Conservation (phyloP, 2,888 invertebrate species). For the Operophtera brumata region DNA sequence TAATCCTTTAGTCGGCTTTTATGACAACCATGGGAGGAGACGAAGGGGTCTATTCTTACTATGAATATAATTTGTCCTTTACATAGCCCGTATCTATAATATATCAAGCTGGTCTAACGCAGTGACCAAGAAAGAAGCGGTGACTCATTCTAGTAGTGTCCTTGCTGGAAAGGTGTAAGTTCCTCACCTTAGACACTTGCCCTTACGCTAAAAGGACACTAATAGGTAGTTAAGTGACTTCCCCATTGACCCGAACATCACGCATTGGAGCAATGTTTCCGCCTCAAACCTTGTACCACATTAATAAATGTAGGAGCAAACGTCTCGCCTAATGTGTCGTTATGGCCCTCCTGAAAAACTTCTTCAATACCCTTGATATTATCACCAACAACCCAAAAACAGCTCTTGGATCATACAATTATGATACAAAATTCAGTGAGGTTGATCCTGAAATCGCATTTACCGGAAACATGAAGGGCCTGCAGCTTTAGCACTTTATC, state of each 20-base stretch:
- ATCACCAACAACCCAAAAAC: slow-evolving; percentile 37
- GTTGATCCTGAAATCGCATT: slow-evolving; percentile 44
- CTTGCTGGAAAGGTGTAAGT: too few relatives aligned
- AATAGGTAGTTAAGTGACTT: slow-evolving; percentile 52
- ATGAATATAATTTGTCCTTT: too few relatives aligned
- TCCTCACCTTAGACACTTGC: slow-evolving; percentile 5
- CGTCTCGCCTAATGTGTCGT: slow-evolving; percentile 74
- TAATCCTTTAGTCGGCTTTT: too few relatives aligned
- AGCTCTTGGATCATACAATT: slow-evolving; percentile 33
- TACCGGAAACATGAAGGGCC: slow-evolving; percentile 59
- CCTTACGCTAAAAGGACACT: slow-evolving; percentile 40
- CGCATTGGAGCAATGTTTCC: slow-evolving; percentile 40
- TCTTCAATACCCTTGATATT: slow-evolving; percentile 54
- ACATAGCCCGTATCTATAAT: too few relatives aligned
- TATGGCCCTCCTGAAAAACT: slow-evolving; percentile 75
- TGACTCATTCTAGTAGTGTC: too few relatives aligned
- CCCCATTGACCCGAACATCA: slow-evolving; percentile 51
- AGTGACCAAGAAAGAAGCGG: too few relatives aligned
- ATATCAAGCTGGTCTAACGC: too few relatives aligned
- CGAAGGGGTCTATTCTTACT: too few relatives aligned
- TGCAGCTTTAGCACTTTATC: slow-evolving; percentile 55
- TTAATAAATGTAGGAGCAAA: slow-evolving; percentile 76
- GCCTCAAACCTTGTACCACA: slow-evolving; percentile 67
- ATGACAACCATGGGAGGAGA: too few relatives aligned
- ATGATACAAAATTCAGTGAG: slow-evolving; percentile 43